phyloP scores from a whole-genome alignment of 2,113 vertebrate species.

The Osmerus mordax region DNA sequence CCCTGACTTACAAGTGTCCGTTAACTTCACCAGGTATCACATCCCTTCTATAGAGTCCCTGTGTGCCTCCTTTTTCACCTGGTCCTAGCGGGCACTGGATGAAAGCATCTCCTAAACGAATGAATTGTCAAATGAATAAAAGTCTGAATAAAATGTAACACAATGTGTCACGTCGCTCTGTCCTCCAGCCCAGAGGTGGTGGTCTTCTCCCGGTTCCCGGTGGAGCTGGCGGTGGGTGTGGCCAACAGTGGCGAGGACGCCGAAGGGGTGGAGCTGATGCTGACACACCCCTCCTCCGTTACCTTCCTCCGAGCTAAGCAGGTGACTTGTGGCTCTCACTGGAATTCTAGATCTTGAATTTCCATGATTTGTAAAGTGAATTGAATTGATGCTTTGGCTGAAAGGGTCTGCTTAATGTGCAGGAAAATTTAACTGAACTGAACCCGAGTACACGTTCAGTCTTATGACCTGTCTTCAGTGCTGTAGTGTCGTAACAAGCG shows the following conservation, averaged over 20 bases:
- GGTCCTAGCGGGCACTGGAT: too few species aligned
- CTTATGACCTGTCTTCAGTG: not conserved
- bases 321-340: constrained; percentile 18
- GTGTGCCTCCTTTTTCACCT: too few species aligned
- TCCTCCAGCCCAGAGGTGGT: constrained; percentile 31
- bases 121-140: too few species aligned
- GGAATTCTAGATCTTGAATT: too few species aligned
- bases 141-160: too few species aligned
- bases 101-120: too few species aligned
- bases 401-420: too few species aligned
- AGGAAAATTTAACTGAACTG: too few species aligned
- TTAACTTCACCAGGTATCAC: constrained; percentile 33
- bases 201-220: constrained; percentile 10
- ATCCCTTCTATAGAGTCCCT: not conserved
- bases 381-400: too few species aligned
- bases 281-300: constrained; percentile 31
- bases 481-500: not conserved
- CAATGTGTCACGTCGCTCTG: not conserved
- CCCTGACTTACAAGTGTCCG: constrained; percentile 35
- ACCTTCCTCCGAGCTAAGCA: constrained; percentile 24
- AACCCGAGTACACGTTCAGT: too few species aligned
- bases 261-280: constrained; percentile 14
- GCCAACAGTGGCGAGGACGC: constrained; percentile 47
- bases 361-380: too few species aligned
- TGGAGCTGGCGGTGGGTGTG: constrained; percentile 26